Evolutionary conservation across 2,888 invertebrate genomes (phyloP).

Genomic region (Drymonia ruficornis): DNA sequence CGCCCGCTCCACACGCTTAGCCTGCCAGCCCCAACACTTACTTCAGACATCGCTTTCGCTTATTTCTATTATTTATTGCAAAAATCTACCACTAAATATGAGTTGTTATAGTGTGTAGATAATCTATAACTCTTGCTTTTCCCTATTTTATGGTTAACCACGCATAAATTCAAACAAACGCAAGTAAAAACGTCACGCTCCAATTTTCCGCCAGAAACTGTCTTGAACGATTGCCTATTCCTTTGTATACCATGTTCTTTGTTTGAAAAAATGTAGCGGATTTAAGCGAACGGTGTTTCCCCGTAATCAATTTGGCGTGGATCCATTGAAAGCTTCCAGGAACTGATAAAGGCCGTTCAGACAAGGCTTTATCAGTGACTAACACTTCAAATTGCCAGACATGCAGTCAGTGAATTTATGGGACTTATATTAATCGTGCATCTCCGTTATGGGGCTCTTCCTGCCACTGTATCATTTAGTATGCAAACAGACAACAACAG

Average conservation of each 20-base stretch:
- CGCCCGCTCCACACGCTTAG: constrained; percentile 32
- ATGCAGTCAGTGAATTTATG: background rate
- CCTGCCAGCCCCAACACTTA: constrained; percentile 14
- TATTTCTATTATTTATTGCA: too few species aligned
- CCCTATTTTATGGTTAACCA: too few species aligned
- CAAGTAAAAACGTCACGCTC: too few species aligned
- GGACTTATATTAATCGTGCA: background rate
- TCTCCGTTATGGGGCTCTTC: background rate
- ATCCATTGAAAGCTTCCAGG: background rate
- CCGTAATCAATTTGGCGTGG: background rate
- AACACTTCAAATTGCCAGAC: background rate
- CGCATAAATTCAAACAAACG: too few species aligned
- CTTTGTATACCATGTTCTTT: too few species aligned
- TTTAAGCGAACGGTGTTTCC: background rate
- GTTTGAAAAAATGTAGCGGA: too few species aligned
- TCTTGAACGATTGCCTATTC: too few species aligned
- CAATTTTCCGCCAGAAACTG: too few species aligned
- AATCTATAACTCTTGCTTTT: too few species aligned
- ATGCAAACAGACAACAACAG: background rate
- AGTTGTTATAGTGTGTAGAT: too few species aligned
- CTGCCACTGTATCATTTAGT: background rate
- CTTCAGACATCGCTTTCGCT: constrained; percentile 11
- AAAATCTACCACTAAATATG: too few species aligned
- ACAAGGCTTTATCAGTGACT: background rate
- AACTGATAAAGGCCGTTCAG: constrained; percentile 1